Evolutionary conservation across 2,797 vertebrate species (phyloP).

Genomic region (Synanceia verrucosa): DNA sequence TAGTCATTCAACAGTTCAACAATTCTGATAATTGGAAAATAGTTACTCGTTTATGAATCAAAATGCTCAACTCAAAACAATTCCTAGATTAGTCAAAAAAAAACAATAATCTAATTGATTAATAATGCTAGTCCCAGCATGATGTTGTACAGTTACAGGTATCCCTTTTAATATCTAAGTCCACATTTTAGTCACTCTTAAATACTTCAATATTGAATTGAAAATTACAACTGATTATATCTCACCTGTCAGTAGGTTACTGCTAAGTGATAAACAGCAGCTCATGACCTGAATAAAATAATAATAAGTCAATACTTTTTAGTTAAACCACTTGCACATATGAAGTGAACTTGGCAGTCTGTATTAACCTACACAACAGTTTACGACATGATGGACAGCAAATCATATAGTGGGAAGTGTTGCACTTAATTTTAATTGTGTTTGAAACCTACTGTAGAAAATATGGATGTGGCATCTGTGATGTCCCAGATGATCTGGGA

Average conservation of each 20-base stretch:
- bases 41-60: neutral
- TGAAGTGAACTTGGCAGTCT: neutral
- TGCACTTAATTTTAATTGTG: neutral
- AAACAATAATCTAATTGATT: neutral
- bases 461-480: constrained; percentile 23
- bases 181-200: neutral
- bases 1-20: neutral
- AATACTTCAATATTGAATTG: no score
- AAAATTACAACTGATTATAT: no score
- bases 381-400: neutral
- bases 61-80: no score
- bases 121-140: neutral
- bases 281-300: no score
- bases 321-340: neutral
- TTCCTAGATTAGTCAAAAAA: no score
- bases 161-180: neutral
- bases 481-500: constrained; percentile 13
- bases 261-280: no score
- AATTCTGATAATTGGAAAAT: neutral
- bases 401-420: neutral
- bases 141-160: neutral
- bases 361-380: neutral
- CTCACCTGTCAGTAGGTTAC: no score
- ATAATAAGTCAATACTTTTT: no score
- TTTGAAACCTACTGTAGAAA: constrained; percentile 20